Conservation (phyloP, 1,140 invertebrate species). For the Galleria mellonella region DNA sequence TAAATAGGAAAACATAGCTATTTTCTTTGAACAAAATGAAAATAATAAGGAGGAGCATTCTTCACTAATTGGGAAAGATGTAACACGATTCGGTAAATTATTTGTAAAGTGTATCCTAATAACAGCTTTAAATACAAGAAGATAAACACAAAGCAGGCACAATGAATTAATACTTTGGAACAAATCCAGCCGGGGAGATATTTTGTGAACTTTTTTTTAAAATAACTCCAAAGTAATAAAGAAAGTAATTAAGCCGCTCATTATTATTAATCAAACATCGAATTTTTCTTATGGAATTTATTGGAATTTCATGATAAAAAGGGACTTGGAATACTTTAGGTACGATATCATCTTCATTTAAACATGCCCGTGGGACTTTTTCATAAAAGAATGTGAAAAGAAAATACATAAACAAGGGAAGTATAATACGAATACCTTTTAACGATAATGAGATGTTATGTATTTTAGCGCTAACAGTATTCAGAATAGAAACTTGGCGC, state of each 20-base stretch:
- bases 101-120: too few species aligned
- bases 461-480: too few species aligned
- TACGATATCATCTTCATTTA: constrained; percentile 12
- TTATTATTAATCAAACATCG: constrained; percentile 17
- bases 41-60: too few species aligned
- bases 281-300: background rate
- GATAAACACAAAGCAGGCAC: constrained; percentile 1
- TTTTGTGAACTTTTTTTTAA: constrained; percentile 3
- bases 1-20: too few species aligned
- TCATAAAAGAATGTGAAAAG: constrained; percentile 12
- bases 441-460: background rate
- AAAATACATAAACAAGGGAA: constrained; percentile 16
- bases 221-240: constrained; percentile 10
- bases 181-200: background rate
- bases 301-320: constrained; percentile 5
- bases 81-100: too few species aligned
- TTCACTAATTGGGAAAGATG: too few species aligned
- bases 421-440: constrained; percentile 13
- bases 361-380: constrained; percentile 9
- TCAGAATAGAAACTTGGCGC: too few species aligned
- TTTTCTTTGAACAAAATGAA: too few species aligned
- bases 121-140: background rate
- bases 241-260: constrained; percentile 15
- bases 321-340: constrained; percentile 7
- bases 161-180: background rate